phyloP scores from a whole-genome alignment of 2,888 invertebrate species.

The Drosophila melanosoma region DNA sequence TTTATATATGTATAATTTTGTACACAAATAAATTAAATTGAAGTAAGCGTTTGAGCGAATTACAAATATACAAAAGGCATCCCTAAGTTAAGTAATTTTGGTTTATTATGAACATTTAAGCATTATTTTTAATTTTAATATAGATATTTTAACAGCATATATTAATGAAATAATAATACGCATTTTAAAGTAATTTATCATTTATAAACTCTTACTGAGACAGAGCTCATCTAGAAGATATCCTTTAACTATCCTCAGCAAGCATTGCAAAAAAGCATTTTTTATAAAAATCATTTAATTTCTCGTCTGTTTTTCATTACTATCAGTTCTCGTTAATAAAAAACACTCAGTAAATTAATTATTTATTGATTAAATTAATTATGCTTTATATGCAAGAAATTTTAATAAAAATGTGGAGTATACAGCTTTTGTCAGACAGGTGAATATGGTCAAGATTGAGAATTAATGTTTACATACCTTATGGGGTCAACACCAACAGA shows the following conservation, averaged over 20 bases:
- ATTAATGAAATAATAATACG: background rate
- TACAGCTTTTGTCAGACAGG: background rate
- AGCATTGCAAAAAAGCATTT: background rate
- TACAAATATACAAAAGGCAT: slow-evolving; percentile 8
- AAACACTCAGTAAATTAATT: background rate
- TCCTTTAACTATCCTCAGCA: too few species aligned
- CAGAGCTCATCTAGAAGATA: background rate
- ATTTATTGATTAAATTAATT: too few species aligned
- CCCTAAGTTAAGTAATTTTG: background rate
- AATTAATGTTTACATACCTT: background rate
- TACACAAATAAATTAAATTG: slow-evolving; percentile 60
- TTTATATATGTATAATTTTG: slow-evolving; percentile 40
- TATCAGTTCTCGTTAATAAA: background rate
- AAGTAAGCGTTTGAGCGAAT: slow-evolving; percentile 17
- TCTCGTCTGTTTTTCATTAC: background rate
- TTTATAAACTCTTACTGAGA: background rate
- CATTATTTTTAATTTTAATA: background rate
- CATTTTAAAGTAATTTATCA: background rate
- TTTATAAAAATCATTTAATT: background rate
- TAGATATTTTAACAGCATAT: background rate
- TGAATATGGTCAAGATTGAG: background rate
- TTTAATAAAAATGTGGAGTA: background rate
- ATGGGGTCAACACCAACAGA: background rate
- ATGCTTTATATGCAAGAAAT: too few species aligned
- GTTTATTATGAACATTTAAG: background rate